Evolutionary conservation across 2,888 invertebrate genomes (phyloP), one percentile per base, ranked within the genome.

Genomic region (Nomada ferruginata): DNA sequence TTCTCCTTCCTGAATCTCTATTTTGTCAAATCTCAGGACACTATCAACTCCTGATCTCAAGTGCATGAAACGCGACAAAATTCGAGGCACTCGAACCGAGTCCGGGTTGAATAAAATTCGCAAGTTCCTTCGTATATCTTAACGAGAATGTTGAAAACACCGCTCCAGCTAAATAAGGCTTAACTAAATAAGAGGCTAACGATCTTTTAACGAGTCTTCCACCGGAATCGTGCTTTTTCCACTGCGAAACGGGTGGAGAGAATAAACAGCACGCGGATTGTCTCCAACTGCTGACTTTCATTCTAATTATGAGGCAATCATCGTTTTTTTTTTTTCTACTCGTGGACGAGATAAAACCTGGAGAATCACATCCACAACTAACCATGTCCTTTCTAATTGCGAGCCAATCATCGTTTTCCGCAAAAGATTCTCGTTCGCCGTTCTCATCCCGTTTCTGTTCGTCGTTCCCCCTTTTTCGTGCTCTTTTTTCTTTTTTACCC

Each of bases 331-430:
- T 68, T 57, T 36, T 11, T 7, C 5, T 7, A 5, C 36, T 9
- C 36, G 36, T n/a, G 2, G 10, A 9, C 20, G 11, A 44, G 64
- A 57, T 73, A 57, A 66, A 74, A 61, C 76, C 44, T 7, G 36
- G 44, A 20, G 11, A 44, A 44, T 53, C 44, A 23, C 18, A 10
- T 52, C 13, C n/a, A 53, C 53, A 15, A 10, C 55, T 50, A 63
- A 26, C 57, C 57, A n/a, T 26, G 18, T 50, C 63, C 76, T 61
- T 71, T 64, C 79, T 79, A 79, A 79, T 79, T 79, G 69, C 77
- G 42, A 68, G 64, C 57, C 79, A 77, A 79, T 79, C 79, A 79
- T 69, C 79, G 69, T 79, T 77, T 79, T 59, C 77, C 63, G 52
- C 69, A 64, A 64, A 72, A 69, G 63, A 42, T 53, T 18, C 53